These are phyloP conservation scores for Popillia japonica DNA, from an alignment of 1,140 invertebrate genomes.

Conservation along the genomic window DNA sequence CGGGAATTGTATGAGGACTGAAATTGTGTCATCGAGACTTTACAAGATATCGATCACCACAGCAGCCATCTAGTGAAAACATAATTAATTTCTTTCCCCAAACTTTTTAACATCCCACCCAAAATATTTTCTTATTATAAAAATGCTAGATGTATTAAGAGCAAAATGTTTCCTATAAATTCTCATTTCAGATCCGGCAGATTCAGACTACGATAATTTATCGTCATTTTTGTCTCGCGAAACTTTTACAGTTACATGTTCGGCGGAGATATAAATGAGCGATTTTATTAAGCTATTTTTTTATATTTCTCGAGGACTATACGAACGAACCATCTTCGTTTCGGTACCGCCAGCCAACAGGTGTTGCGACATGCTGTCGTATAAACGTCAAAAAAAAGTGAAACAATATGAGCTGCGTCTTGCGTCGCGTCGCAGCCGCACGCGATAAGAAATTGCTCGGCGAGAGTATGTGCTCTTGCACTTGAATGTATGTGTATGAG, in stretches of 20 bases:
- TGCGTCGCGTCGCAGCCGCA: conserved; percentile 7
- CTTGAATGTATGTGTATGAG: conserved; percentile 2
- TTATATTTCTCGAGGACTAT: background rate
- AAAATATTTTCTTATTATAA: too few relatives aligned
- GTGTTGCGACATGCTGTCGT: conserved; percentile 21
- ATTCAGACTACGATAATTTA: too few relatives aligned
- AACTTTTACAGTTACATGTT: background rate
- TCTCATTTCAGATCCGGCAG: too few relatives aligned
- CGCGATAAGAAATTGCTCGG: conserved; percentile 19
- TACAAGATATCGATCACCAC: too few relatives aligned
- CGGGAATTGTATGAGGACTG: too few relatives aligned
- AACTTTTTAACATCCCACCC: too few relatives aligned
- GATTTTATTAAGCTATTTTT: conserved; percentile 23
- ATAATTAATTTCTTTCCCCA: too few relatives aligned
- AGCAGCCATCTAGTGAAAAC: too few relatives aligned
- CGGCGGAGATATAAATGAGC: background rate
- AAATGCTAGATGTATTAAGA: too few relatives aligned
- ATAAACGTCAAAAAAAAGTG: conserved; percentile 11
- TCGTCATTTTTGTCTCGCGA: background rate
- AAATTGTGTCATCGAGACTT: too few relatives aligned
- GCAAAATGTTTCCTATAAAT: too few relatives aligned
- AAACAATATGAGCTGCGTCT: conserved; percentile 20
- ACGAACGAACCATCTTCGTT: background rate
- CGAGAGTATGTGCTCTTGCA: conserved; percentile 23
- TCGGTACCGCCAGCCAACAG: conserved; percentile 17